phyloP scores from a whole-genome alignment of 2,888 invertebrate genomes.

The Chironomus riparius region DNA sequence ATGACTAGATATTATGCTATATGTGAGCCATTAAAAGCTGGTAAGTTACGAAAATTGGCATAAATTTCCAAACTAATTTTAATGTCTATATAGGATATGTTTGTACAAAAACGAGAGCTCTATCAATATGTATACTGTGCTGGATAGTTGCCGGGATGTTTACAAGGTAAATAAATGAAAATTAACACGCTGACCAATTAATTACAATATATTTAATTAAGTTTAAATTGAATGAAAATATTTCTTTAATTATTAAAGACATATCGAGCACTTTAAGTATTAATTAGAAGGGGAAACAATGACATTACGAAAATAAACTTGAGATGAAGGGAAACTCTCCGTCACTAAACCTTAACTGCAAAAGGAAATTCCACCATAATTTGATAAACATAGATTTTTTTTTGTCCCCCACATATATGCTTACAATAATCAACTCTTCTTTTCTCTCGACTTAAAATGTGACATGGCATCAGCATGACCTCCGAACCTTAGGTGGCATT shows the following conservation, averaged over 20 bases:
- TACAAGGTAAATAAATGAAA: slow-evolving; percentile 58
- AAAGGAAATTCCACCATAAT: background rate
- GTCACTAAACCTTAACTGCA: slow-evolving; percentile 10
- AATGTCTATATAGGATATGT: slow-evolving; percentile 51
- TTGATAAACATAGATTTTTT: background rate
- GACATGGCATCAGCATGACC: background rate
- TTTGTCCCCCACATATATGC: background rate
- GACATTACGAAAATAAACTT: background rate
- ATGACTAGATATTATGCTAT: slow-evolving; percentile 63
- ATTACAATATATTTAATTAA: background rate
- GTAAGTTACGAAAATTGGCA: background rate
- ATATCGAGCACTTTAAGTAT: too few relatives aligned
- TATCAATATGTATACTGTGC: slow-evolving; percentile 69
- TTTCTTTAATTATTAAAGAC: too few relatives aligned
- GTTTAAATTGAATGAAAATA: background rate
- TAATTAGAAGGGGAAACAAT: too few relatives aligned
- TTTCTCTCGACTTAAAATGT: background rate
- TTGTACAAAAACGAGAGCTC: slow-evolving; percentile 76
- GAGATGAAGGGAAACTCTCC: background rate
- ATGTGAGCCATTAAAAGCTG: slow-evolving; percentile 82
- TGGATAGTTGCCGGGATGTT: slow-evolving; percentile 78
- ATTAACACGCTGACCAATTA: too few relatives aligned
- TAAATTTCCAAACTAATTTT: background rate
- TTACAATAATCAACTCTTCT: background rate
- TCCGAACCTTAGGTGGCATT: background rate